Evolutionary conservation across 2,113 vertebrate species (phyloP), one percentile per base, ranked within the genome.

Genomic region (Myotis lucifugus): DNA sequence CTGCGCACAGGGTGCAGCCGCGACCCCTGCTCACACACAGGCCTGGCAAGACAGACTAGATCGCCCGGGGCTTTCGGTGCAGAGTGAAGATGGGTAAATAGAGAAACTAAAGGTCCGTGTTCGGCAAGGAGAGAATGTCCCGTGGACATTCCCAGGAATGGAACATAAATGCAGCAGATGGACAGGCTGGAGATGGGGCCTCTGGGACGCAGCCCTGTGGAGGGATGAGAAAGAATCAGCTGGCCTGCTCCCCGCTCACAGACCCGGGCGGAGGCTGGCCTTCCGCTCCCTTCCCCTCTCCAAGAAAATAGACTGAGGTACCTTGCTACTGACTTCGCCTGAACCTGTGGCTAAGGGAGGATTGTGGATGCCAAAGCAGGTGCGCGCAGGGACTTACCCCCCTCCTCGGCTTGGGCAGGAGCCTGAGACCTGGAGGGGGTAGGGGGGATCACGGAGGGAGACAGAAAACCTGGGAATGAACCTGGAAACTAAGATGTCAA

Each of bases 291-390:
- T 56, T 12, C 48, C 4, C 32, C 14, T 2, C 2, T 54, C 37
- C 12, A 42, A 56, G 69, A 56, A 92, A 67, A 42, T 46, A 64
- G 27, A 77, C 25, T 13, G 46, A 77, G 81, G 40, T 40, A 66
- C 61, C 8, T 81, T 46, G 56, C 34, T 48, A n/a, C 48, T 54
- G 59, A 54, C 79, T 85, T 66, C 29, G 32, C 32, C 74, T 50
- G 79, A 64, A 21, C 32, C 48, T 56, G 13, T 8, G 66, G 29
- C 40, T 83, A 8, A 25, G 8, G 27, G 69, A 82, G 4, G 32
- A 14, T 14, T 1, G 0, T 21, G 34, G 17, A 18, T 27, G 19
- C 37, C 19, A 4, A 52, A n/a, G 18, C 8, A 0, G 48, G 4
- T 15, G 50, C 40, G 21, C 14, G 23, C 27, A 29, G 42, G 50